phyloP scores from a whole-genome alignment of 1,140 invertebrate genomes.

The Bombus haemorrhoidalis region DNA sequence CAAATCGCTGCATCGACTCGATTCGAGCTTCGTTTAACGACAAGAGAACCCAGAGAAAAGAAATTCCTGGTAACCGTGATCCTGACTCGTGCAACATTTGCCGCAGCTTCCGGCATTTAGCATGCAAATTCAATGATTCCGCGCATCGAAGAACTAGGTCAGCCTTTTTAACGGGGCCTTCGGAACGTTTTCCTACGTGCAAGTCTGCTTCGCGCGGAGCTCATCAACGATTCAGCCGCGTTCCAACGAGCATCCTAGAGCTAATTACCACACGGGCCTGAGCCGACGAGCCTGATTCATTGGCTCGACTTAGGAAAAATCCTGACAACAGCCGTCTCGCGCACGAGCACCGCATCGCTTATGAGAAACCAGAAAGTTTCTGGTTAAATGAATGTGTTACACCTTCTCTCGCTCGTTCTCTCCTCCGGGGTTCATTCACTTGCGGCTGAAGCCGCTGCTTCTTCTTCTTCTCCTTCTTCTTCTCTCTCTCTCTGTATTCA shows the following conservation, averaged over 20 bases:
- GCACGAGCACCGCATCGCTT: constrained; percentile 11
- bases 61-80: background rate
- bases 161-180: background rate
- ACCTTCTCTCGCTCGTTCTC: constrained; percentile 51
- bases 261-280: background rate
- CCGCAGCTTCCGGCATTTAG: constrained; percentile 10
- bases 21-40: background rate
- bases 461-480: background rate
- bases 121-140: constrained; percentile 20
- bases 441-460: constrained; percentile 25
- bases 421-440: constrained; percentile 61
- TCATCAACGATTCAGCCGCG: constrained; percentile 1
- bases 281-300: constrained; percentile 21
- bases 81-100: background rate
- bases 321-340: constrained; percentile 15
- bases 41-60: background rate
- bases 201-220: background rate
- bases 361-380: constrained; percentile 56
- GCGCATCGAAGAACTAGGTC: constrained; percentile 15
- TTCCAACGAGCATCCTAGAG: constrained; percentile 17
- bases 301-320: constrained; percentile 34
- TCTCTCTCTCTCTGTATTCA: background rate
- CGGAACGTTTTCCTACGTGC: background rate
- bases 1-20: background rate
- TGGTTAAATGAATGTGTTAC: constrained; percentile 67